Evolutionary conservation across 2,113 vertebrate genomes (phyloP).

Genomic region (Struthio camelus): DNA sequence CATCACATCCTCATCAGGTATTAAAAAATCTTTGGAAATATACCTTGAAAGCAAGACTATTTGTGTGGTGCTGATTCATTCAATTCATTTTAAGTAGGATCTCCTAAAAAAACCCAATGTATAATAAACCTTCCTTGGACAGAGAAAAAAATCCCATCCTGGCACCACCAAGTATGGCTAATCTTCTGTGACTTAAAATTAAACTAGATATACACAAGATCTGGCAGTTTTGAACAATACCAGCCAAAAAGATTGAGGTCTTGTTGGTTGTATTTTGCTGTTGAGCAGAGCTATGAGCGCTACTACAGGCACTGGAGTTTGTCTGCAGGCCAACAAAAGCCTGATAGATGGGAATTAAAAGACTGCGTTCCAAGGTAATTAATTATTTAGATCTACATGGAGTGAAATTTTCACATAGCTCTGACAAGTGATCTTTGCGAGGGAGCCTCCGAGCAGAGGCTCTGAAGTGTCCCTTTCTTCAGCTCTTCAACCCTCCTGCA

Average conservation of each 20-base stretch:
- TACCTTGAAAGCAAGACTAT: neutral
- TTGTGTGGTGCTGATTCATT: neutral
- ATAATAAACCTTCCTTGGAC: neutral
- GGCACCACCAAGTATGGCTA: neutral
- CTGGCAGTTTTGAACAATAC: neutral
- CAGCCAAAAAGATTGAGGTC: neutral
- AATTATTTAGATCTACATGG: slow-evolving; percentile 29
- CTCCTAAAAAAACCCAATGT: neutral
- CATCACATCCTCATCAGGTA: neutral
- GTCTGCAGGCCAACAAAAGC: neutral
- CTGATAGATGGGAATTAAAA: slow-evolving; percentile 13
- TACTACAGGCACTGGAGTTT: neutral
- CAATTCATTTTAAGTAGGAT: neutral
- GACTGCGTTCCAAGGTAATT: neutral
- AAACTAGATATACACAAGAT: neutral
- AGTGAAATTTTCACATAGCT: neutral
- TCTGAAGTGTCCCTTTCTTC: neutral
- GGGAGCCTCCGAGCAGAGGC: neutral
- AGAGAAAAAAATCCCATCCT: neutral
- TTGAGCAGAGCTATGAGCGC: neutral
- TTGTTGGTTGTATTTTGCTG: neutral
- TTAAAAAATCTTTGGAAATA: neutral
- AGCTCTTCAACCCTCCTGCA: neutral
- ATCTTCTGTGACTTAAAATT: neutral
- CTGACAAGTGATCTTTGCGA: slow-evolving; percentile 32